phyloP scores from a whole-genome alignment of 2,888 invertebrate species.

The Zele albiditarsus region DNA sequence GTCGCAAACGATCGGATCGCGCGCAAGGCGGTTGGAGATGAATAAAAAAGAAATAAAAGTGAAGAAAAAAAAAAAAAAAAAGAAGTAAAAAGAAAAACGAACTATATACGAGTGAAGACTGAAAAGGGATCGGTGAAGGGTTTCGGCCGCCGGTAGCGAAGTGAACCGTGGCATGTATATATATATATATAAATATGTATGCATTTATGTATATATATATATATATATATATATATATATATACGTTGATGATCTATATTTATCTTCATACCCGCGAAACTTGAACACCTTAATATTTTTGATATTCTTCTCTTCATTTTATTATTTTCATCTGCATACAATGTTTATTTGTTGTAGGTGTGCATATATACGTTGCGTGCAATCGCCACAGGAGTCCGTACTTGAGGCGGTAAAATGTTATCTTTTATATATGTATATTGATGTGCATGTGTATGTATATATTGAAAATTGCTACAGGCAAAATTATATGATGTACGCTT shows the following conservation, averaged over 20 bases:
- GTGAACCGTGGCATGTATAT: background rate
- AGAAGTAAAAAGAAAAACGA: conserved; percentile 7
- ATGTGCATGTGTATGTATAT: conserved; percentile 40
- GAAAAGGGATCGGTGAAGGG: conserved; percentile 26
- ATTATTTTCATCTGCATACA: conserved; percentile 1
- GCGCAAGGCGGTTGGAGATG: conserved; percentile 37
- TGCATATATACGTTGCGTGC: no score
- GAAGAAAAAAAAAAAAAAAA: no score
- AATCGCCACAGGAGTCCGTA: background rate
- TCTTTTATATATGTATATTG: background rate
- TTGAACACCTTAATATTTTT: conserved; percentile 5
- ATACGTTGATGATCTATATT: conserved; percentile 25
- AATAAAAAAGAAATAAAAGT: background rate
- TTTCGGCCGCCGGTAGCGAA: conserved; percentile 39
- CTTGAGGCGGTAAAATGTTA: background rate
- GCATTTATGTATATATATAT: background rate
- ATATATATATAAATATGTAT: background rate
- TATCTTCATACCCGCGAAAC: conserved; percentile 16
- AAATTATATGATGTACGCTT: conserved; percentile 32
- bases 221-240: background rate
- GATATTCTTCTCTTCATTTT: background rate
- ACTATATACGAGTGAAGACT: conserved; percentile 17
- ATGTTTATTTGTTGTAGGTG: background rate
- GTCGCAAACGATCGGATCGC: conserved; percentile 47
- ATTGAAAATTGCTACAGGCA: conserved; percentile 42